phyloP scores from a whole-genome alignment of 2,888 invertebrate genomes.

The Sinelater perroti region DNA sequence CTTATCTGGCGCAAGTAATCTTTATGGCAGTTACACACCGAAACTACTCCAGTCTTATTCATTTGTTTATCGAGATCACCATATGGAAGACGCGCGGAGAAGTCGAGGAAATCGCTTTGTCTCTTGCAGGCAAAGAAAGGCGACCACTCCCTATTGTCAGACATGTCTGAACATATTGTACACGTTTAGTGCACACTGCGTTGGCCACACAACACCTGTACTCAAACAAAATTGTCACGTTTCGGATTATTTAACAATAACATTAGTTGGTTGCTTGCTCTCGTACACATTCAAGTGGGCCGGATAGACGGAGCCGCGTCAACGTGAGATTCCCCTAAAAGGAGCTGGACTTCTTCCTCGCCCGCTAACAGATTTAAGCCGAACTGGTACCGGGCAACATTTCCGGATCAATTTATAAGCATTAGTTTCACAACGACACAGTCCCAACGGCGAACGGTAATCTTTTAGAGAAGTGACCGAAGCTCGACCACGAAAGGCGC shows the following conservation, averaged over 20 bases:
- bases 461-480: too few relatives aligned
- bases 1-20: slow-evolving; percentile 26
- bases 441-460: too few relatives aligned
- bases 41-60: slow-evolving; percentile 23
- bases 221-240: slow-evolving; percentile 32
- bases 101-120: slow-evolving; percentile 25
- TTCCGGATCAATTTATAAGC: not conserved
- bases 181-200: slow-evolving; percentile 24
- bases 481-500: too few relatives aligned
- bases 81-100: slow-evolving; percentile 18
- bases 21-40: slow-evolving; percentile 18
- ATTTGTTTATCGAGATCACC: slow-evolving; percentile 27
- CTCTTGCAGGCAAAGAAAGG: slow-evolving; percentile 17
- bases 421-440: slow-evolving; percentile 4
- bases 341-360: slow-evolving; percentile 6
- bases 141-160: slow-evolving; percentile 31
- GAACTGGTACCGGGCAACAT: not conserved
- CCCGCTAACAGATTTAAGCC: slow-evolving; percentile 5
- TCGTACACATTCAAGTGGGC: slow-evolving; percentile 10
- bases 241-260: slow-evolving; percentile 32
- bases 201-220: slow-evolving; percentile 29
- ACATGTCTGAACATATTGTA: slow-evolving; percentile 29
- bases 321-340: not conserved
- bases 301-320: slow-evolving; percentile 4
- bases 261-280: slow-evolving; percentile 22